Base-by-base conservation (phyloP, 2,113 vertebrate genomes). In the Romanogobio albipinnatus region DNA sequence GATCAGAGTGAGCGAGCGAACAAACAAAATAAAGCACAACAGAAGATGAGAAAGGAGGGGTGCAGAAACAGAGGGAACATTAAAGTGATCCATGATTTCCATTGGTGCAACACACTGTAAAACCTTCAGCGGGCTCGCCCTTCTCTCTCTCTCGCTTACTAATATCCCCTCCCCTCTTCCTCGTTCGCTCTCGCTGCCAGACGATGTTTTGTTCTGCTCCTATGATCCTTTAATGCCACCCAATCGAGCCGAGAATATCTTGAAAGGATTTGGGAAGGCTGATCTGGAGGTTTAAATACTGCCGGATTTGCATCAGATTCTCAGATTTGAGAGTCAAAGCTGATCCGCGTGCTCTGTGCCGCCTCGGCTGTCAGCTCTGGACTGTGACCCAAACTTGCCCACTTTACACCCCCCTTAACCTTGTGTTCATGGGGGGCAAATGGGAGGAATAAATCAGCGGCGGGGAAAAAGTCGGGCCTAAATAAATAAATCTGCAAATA, bases 281-380 rank as follows among this genome's bases (percentile, higher is more conserved):
- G 93, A 95, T 94, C 94, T 93, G 89, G 92, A 89, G 92, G 89
- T 94, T 94, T 95, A 94, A 94, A 94, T 93, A 93, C 91, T 88
- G 91, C 87, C 84, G 93, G 93, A 94, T 95, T 95, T 93, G 92
- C 93, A 94, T 95, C 90, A 92, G 93, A 94, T 93, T 93, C 91
- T 80, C 86, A 91, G 92, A 93, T 92, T 91, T 88, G 90, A 45
- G 76, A 89, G 90, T 92, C 89, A 86, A 90, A 92, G 89, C 91
- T 88, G 90, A 94, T 93, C 88, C 70, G 86, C 86, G 86, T 83
- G 85, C 87, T 89, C 86, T 56, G 83, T 81, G 84, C 90, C 87
- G 76, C 88, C 14, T 51, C 74, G 45, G 19, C 81, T 84, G 70
- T 80, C 89, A 76, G 80, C 83, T 91, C 71, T 56, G 76, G 84